A percentile compares a stretch with the other conserved stretches of the same genome.
These are phyloP conservation scores for Alexandromys fortis DNA, from an alignment of 2,113 vertebrate genomes.

Conservation along the genomic window DNA sequence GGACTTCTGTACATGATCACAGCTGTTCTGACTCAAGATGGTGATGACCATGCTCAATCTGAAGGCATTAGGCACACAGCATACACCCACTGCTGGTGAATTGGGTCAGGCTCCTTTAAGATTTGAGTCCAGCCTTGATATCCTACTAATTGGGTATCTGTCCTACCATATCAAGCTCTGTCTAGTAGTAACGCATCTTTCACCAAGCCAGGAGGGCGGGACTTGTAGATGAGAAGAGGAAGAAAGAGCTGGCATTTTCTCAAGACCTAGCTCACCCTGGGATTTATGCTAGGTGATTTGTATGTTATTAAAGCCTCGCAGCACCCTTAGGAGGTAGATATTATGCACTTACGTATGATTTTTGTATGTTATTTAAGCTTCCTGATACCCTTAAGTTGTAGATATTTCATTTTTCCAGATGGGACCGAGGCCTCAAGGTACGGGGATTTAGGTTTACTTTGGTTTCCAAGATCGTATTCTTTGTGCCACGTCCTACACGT, in stretches of 20 bases:
- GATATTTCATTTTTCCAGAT: neutral
- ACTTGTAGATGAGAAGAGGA: neutral
- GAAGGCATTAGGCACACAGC: neutral
- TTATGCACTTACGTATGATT: neutral
- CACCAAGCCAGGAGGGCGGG: neutral
- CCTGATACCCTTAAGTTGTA: neutral
- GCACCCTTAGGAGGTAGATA: neutral
- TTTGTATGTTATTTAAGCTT: neutral
- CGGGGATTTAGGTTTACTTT: neutral
- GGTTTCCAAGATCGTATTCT: neutral
- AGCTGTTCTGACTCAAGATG: neutral
- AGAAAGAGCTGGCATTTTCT: neutral
- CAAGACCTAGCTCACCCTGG: neutral
- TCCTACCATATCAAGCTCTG: neutral
- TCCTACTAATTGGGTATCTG: neutral
- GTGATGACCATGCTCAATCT: neutral
- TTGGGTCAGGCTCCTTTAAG: neutral
- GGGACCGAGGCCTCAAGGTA: neutral
- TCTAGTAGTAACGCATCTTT: neutral
- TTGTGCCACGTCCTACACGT: neutral
- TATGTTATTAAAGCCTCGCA: neutral
- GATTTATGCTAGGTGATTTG: neutral
- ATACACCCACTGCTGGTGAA: fast-evolving
- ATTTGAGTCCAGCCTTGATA: neutral
- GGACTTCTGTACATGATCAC: neutral